Base-by-base conservation (phyloP, 2,797 vertebrate species). In the Lithobates pipiens region DNA sequence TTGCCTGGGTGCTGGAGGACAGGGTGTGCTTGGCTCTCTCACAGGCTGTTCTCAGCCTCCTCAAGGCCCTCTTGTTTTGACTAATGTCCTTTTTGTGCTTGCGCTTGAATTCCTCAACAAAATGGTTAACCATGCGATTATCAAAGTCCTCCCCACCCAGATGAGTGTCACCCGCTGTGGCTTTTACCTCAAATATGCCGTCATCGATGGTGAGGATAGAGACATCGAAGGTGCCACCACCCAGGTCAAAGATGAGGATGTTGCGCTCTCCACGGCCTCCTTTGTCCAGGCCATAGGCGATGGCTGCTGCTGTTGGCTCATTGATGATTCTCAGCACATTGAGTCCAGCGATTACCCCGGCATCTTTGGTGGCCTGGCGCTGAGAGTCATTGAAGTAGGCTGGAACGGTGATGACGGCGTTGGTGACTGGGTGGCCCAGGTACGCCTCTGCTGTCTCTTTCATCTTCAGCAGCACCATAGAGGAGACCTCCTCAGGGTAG, bases 221-320 rank as follows among this genome's bases (percentile, higher is more conserved):
- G 21, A 90, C 84, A 0, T 67, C 2, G 1, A 88, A 90, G 54
- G 85, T 88, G 15, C 84, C 68, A 0, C 88, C 84, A 0, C 88
- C 88, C 57, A 89, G 86, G 44, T 91, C 85, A 18, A 91, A 92
- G 71, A 90, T 80, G 25, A 91, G 88, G 63, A 86, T 77, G 25
- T 89, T 87, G 11, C 25, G 73, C 11, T 85, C 57, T 0, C 63
- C 76, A 10, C 76, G 25, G 15, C 44, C 5, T 0, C 18, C 25
- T 34, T 63, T 54, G 73, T 90, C 85, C 65, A 89, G 85, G 32
- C 88, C 54, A 0, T 83, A 83, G 2, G 73, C 82, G 15, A 83
- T 76, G 42, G 81, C 81, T 13, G 81, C 88, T 0, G 83, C 89
- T 0, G 85, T 88, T 3, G 88, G 88, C 57, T 90, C 86, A 0